Evolutionary conservation across 2,888 invertebrate species (phyloP), one percentile per base, ranked within the genome.

Genomic region (Amitus sp.): DNA sequence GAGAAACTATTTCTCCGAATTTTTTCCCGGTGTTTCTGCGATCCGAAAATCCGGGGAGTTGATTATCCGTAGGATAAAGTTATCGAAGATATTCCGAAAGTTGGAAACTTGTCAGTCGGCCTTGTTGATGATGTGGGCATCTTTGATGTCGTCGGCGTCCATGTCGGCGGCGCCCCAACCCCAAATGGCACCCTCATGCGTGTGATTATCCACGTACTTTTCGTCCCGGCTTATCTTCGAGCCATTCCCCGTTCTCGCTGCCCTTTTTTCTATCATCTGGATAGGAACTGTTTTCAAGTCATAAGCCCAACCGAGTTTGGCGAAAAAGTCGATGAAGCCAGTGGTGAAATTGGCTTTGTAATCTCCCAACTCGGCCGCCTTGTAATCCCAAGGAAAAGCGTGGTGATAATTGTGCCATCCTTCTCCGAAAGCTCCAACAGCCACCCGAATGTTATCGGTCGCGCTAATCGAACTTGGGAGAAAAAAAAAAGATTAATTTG

Each of bases 331-430:
- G 65, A 90, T 88, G 57, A 90, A 83, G 0, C 84, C 87, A 0
- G 89, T 89, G 0, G 89, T 88, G 66, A 83, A 73, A 74, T 90
- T 90, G 9, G 85, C 84, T n/a, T 84, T 83, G 77, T 90, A 90
- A 72, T 86, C 84, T 46, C 90, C 90, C 19, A 90, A 84, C 74
- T 91, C 91, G 17, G 89, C 89, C 69, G 91, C 89, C 70, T 90
- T 90, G 85, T 90, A 91, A 75, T 91, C 91, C 89, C 91, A 92
- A 0, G 94, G 94, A 82, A 94, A 94, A 15, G 90, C 90, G 80
- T 94, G 94, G 73, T 94, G 94, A 80, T 93, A 94, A 83, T 94
- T 94, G 82, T 94, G 94, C 90, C 92, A 94, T 9, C 94, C 94
- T 76, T 93, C 91, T 15, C 92, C 91, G 42, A 89, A 84, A 0